Conservation (phyloP, 2,797 vertebrate species). For the Anisognathus igniventris region DNA sequence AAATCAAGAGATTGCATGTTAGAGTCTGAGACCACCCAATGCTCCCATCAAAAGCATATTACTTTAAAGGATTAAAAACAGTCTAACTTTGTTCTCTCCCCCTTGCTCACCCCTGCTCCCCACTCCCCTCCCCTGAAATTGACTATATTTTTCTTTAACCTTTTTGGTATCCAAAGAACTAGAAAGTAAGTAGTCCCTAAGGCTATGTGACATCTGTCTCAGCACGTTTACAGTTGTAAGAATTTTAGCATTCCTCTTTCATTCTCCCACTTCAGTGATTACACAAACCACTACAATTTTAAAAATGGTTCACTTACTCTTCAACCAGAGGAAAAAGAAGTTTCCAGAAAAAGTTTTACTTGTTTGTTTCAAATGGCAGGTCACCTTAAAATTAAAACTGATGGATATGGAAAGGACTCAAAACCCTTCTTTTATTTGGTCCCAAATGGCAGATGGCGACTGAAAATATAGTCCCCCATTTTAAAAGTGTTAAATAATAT, state of each 20-base stretch:
- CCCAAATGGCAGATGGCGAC: not conserved
- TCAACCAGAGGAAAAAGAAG: not conserved
- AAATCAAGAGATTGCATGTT: not conserved
- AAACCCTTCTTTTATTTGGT: not conserved
- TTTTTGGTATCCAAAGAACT: not conserved
- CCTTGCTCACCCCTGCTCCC: not conserved
- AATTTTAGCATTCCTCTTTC: not conserved
- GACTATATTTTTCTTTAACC: not conserved
- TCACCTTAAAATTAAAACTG: not conserved
- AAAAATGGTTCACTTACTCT: not conserved
- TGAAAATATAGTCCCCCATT: not conserved
- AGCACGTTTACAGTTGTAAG: not conserved
- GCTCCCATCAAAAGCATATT: not conserved
- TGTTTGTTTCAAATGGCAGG: not conserved
- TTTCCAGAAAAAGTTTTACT: not conserved
- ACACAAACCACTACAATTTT: not conserved
- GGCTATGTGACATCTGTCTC: not conserved
- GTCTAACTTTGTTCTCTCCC: not conserved
- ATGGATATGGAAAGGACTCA: not conserved
- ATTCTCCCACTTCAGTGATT: not conserved
- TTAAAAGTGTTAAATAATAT: not conserved
- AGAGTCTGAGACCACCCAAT: not conserved
- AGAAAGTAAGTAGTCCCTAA: not conserved
- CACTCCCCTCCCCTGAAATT: rapidly evolving
- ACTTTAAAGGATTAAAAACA: not conserved